phyloP scores from a whole-genome alignment of 2,113 vertebrate genomes.

The Dicentrarchus labrax region DNA sequence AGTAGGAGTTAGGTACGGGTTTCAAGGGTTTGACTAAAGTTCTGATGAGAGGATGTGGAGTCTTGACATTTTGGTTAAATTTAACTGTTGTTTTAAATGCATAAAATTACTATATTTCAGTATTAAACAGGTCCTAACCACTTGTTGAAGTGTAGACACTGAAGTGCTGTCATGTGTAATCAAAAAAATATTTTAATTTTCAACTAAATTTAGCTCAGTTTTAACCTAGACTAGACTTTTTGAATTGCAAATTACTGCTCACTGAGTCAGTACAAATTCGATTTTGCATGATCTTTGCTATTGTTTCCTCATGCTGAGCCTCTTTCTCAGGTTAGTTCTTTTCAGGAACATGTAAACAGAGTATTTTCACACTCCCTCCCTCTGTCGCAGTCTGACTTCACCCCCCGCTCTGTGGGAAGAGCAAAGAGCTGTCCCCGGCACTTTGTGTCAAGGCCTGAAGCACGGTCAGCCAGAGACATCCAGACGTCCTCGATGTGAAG shows the following conservation, averaged over 20 bases:
- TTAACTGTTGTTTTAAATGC: too few relatives aligned
- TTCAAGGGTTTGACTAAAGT: too few relatives aligned
- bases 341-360: conserved; percentile 53
- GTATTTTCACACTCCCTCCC: conserved; percentile 46
- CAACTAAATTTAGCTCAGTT: not conserved
- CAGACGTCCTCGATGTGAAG: conserved; percentile 63
- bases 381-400: conserved; percentile 40
- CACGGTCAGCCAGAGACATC: conserved; percentile 46
- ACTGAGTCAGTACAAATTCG: not conserved
- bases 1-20: too few relatives aligned
- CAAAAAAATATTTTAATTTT: not conserved
- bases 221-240: not conserved
- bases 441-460: conserved; percentile 72
- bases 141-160: not conserved
- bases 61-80: too few relatives aligned
- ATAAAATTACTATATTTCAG: not conserved
- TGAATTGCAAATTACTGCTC: not conserved
- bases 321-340: conserved; percentile 31
- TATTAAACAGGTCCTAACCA: not conserved
- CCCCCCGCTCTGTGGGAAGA: conserved; percentile 44
- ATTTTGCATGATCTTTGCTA: not conserved
- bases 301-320: not conserved
- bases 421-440: conserved; percentile 70
- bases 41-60: too few relatives aligned
- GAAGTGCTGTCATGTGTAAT: not conserved